Evolutionary conservation across 2,888 invertebrate species (phyloP), one percentile per base, ranked within the genome.

Genomic region (Watsonalla cultraria): DNA sequence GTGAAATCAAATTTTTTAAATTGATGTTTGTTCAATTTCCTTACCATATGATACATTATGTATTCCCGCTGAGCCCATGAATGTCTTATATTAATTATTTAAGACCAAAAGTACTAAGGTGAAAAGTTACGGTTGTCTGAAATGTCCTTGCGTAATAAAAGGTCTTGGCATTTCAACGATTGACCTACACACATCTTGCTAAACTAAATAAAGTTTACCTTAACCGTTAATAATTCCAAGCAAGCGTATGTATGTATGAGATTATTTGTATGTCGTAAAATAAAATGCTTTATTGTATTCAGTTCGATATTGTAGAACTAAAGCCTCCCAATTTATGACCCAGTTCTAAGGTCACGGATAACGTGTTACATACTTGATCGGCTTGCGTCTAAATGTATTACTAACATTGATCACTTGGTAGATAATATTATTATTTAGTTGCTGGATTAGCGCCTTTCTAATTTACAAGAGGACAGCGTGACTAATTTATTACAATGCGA

Each of bases 261-360:
- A 5, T 7, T 37, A 37, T 7, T 37, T 7, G 8, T 7, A 37
- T 37, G 37, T 8, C 37, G 6, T 4, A 37, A 37, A 8, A 37
- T 37, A 37, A 37, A 37, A 14, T 48, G 2, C 11, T 48, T 48
- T 13, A 48, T 48, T 49, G 9, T 15, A 39, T 14, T 49, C 37
- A 37, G 49, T 48, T 39, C 46, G 9, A 51, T 39, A 33, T 46
- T 11, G 15, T 13, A 51, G 45, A 46, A 56, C 42, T 56, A 58
- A 55, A 59, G 62, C 55, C 59, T 54, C 54, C 58, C 57, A 58
- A 68, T 60, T 59, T 70, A 65, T 76, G 73, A 66, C 75, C 79
- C 55, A 81, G 63, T 70, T 82, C 65, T 82, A 83, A 81, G 86
- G 86, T 86, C 87, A 86, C 47, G 86, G 85, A 75, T 68, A 81